phyloP scores from a whole-genome alignment of 2,797 vertebrate species.

The Xyrichtys novacula region DNA sequence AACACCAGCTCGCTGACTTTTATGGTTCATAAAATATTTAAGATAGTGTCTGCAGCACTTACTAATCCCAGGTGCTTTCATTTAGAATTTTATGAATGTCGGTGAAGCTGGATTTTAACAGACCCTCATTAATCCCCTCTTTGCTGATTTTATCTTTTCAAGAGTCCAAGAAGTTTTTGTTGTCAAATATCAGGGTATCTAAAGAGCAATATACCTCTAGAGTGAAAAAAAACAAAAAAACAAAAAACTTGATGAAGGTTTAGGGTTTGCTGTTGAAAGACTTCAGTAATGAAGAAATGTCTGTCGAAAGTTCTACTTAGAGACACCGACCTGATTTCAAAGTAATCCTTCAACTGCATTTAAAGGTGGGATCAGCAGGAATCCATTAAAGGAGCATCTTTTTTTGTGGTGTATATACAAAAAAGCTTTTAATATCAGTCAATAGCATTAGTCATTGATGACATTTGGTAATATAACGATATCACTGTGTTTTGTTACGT shows the following conservation, averaged over 20 bases:
- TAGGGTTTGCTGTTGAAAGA: neutral
- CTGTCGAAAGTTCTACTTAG: neutral
- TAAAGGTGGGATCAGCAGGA: no score
- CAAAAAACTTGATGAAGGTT: neutral
- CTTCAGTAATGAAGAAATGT: neutral
- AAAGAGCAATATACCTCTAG: neutral
- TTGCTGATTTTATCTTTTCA: slow-evolving; percentile 14
- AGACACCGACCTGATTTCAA: neutral
- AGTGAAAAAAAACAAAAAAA: neutral
- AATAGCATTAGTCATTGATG: no score
- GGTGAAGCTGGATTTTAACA: slow-evolving; percentile 31
- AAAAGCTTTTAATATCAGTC: no score
- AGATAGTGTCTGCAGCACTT: slow-evolving; percentile 23
- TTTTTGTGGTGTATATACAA: no score
- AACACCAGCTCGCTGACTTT: slow-evolving; percentile 41
- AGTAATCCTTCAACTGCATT: no score
- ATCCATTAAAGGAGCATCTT: no score
- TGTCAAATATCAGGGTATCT: slow-evolving; percentile 8
- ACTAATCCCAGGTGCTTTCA: slow-evolving; percentile 33
- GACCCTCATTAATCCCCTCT: slow-evolving; percentile 16
- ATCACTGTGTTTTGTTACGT: no score
- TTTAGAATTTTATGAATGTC: slow-evolving; percentile 44
- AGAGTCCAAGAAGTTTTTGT: slow-evolving; percentile 3
- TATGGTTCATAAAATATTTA: slow-evolving; percentile 58
- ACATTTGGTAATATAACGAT: no score